Base-by-base conservation (phyloP, 2,113 vertebrate species). In the Gobio gobio region DNA sequence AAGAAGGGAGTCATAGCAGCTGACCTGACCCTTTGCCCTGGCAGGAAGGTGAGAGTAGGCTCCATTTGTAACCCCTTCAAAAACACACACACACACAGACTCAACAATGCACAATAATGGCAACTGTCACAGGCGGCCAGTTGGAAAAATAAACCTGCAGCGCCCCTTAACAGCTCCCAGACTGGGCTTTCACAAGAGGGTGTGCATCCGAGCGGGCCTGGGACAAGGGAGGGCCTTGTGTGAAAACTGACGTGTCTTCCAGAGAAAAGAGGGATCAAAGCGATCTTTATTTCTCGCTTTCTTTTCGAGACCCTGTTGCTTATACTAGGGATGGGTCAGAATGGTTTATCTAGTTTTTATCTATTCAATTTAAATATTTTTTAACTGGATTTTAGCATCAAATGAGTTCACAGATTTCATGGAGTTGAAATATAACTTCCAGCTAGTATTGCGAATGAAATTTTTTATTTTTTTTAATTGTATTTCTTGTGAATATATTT, bases 91-190 rank as follows among this genome's bases (percentile, higher is more conserved):
- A 79, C 77, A 86, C 78, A 83, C 68, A 59, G 47, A 94, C 90
- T 88, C 94, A 96, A 98, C 97, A 98, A 98, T 96, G 95, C 95
- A 94, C 92, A 96, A 95, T 97, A 95, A 97, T 94, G 93, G 95
- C 94, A 95, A 96, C 95, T 97, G 96, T 96, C 95, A 94, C 87
- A 90, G 94, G 92, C 93, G 89, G 93, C 94, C 93, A 90, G 85
- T 88, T 95, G 95, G 94, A 94, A 96, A 96, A 96, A 96, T 93
- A 95, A 94, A 93, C 94, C 94, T 89, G 91, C 80, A 92, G 72
- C 95, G 94, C 92, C 94, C 95, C 95, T 63, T 93, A 93, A 94
- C 94, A 93, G 91, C 93, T 95, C 94, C 94, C 93, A 95, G 94
- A 94, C 95, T 93, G 94, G 94, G 56, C 94, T 94, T 95, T 91